These are phyloP conservation scores for Passer domesticus DNA, from an alignment of 2,113 vertebrate genomes.

Conservation along the genomic window DNA sequence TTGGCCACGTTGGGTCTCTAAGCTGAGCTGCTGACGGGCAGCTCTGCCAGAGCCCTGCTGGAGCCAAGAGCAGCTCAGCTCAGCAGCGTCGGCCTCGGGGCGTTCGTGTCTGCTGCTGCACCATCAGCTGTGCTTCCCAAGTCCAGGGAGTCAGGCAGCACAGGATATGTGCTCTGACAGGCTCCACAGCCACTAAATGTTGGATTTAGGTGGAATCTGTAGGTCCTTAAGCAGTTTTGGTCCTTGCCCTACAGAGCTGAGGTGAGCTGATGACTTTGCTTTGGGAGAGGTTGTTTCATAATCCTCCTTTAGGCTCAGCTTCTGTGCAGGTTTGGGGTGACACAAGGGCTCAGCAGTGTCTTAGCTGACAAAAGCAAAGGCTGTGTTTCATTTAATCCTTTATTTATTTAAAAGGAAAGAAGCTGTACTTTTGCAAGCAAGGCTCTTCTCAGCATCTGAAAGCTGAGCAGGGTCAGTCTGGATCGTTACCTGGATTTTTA, in stretches of 20 bases:
- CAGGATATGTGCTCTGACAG: not conserved
- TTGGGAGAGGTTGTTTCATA: not conserved
- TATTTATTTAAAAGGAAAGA: not conserved
- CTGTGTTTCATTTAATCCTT: not conserved
- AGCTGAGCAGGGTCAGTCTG: not conserved
- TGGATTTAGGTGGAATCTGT: not conserved
- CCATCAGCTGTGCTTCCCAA: rapidly evolving
- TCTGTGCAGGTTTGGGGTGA: not conserved
- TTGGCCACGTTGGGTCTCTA: not conserved
- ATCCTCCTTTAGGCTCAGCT: not conserved
- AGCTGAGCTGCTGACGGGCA: not conserved
- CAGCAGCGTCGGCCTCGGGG: not conserved
- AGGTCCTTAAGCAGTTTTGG: not conserved
- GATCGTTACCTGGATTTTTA: not conserved
- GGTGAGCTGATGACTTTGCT: not conserved
- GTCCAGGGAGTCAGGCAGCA: rapidly evolving
- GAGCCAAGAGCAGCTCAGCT: not conserved
- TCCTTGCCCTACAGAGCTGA: not conserved
- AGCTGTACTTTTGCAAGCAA: not conserved
- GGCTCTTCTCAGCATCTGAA: not conserved
- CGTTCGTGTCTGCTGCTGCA: not conserved
- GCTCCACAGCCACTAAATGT: not conserved
- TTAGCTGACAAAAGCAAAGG: not conserved
- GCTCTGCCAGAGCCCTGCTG: rapidly evolving
- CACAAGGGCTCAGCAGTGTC: not conserved